Evolutionary conservation across 1,140 invertebrate genomes (phyloP).

Genomic region (Drosophila leontia): DNA sequence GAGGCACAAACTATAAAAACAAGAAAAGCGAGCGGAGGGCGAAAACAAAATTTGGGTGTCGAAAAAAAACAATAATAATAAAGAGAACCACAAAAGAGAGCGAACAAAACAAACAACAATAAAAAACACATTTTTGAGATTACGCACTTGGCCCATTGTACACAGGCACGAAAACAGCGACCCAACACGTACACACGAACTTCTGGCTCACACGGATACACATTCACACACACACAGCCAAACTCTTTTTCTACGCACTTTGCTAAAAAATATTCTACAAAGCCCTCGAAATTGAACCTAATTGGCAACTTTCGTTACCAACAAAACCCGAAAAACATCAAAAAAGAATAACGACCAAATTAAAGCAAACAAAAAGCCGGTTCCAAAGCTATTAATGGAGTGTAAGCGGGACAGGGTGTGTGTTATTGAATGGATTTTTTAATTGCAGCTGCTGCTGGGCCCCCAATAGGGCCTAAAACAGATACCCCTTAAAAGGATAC

Average conservation of each 20-base stretch:
- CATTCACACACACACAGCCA: constrained; percentile 3
- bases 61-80: constrained; percentile 7
- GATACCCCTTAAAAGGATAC: constrained; percentile 3
- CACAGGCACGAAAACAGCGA: constrained; percentile 18
- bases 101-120: constrained; percentile 39
- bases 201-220: constrained; percentile 19
- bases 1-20: constrained; percentile 53
- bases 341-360: constrained; percentile 52
- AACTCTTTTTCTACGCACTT: constrained; percentile 71
- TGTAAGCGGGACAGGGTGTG: neutral
- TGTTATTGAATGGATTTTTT: constrained; percentile 23
- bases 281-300: constrained; percentile 47
- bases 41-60: constrained; percentile 24
- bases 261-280: constrained; percentile 51
- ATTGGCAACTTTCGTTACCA: constrained; percentile 70
- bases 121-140: constrained; percentile 66
- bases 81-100: constrained; percentile 24
- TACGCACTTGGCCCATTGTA: constrained; percentile 54
- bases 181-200: constrained; percentile 12
- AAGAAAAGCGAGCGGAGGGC: constrained; percentile 12
- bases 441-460: constrained; percentile 17
- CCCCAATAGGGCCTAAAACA: neutral
- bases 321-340: constrained; percentile 49
- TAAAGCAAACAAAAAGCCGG: constrained; percentile 79
- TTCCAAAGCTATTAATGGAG: constrained; percentile 47